Evolutionary conservation across 1,140 invertebrate species (phyloP), one percentile per base, ranked within the genome.

Genomic region (Centruroides sculpturatus): DNA sequence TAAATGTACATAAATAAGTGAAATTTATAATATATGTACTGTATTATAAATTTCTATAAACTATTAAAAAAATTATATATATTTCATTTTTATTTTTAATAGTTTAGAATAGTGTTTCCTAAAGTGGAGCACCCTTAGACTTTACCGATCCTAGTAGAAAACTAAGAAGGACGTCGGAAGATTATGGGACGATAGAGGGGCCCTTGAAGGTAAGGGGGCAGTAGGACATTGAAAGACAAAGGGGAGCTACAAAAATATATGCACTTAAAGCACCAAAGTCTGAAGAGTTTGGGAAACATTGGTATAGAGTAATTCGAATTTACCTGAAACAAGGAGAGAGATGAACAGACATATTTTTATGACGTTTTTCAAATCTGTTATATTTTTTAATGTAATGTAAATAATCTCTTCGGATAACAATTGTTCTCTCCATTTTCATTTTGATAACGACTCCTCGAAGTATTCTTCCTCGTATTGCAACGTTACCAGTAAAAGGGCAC

Each of bases 401-500:
- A 73, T 99, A 99, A 79, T 99, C 95, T 68, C 97, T 81, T 52
- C 96, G 80, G 70, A 99, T 94, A 23, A 99, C 94, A 70, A 98
- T 98, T 11, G 97, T 99, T 49, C 93, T 78, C 73, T 97, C 90
- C 97, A 99, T 99, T 76, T 99, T 99, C 82, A 92, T 87, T 77
- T 99, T 99, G 67, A 88, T 84, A 0, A 99, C 94, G 34, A 93
- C 85, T 12, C 95, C 97, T 52, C 90, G 93, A 34, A 99, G 78
- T 71, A 99, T 98, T 61, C 95, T 86, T 12, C 97, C 96, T 77
- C 97, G 83, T 70, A 99, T 99, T 47, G 89, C 89, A 7, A 99
- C 91, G 78, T 98, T 92, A 48, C 96, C 95, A 67, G 96, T 99
- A 80, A 98, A 99, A 23, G 96, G 97, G 70, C 97, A 99, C 76